Conservation (phyloP, 35 echinoderm and acorn worm genomes). For the Chiridota heheva region DNA sequence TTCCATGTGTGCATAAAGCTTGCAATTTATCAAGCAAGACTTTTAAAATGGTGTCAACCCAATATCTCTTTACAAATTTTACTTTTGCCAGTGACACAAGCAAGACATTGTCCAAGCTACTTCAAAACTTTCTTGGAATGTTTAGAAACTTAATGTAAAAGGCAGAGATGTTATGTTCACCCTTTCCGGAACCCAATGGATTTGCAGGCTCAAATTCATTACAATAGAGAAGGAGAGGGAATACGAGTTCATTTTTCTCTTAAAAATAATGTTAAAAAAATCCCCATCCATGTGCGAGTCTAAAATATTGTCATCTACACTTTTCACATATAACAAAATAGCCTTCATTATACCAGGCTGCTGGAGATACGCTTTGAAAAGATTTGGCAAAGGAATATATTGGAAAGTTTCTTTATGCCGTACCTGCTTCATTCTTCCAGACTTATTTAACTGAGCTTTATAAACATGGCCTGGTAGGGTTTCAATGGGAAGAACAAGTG, state of each 20-base stretch:
- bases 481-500: constrained; percentile 5
- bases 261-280: neutral
- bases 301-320: neutral
- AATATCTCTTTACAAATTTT: constrained; percentile 12
- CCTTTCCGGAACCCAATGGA: constrained; percentile 11
- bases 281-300: constrained; percentile 1
- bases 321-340: neutral
- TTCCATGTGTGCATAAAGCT: neutral
- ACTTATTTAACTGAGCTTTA: neutral
- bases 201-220: constrained; percentile 22
- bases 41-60: constrained; percentile 3
- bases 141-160: neutral
- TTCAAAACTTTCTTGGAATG: neutral
- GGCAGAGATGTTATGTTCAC: constrained; percentile 25
- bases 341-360: constrained; percentile 31
- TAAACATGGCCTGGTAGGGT: neutral
- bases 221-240: constrained; percentile 16
- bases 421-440: neutral
- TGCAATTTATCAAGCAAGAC: constrained; percentile 6
- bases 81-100: neutral
- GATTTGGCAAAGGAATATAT: constrained; percentile 14
- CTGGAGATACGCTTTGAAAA: neutral
- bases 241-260: neutral
- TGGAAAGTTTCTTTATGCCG: neutral
- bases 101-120: neutral